Percentiles rank a stretch among this genome's conserved stretches.
Conservation (phyloP, 2,113 vertebrate species). For the Callocephalon fimbriatum region DNA sequence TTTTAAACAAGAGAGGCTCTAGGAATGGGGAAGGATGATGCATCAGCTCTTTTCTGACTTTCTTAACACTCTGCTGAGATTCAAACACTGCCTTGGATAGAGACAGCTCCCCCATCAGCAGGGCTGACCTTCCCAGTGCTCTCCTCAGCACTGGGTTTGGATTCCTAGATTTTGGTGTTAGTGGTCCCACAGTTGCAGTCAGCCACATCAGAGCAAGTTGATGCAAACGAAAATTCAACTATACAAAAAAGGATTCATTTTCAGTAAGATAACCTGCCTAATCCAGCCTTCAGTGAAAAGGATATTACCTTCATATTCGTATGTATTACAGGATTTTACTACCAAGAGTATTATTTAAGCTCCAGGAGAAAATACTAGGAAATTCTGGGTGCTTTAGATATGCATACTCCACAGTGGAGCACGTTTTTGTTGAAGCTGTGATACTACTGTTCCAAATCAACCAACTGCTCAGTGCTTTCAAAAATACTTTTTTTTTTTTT, state of each 20-base stretch:
- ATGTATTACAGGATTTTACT: background rate
- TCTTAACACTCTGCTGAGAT: background rate
- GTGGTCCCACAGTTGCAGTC: background rate
- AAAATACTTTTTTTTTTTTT: background rate
- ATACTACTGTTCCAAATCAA: background rate
- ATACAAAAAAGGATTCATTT: background rate
- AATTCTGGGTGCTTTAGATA: background rate
- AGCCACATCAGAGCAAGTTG: rapidly evolving
- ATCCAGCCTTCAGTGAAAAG: background rate
- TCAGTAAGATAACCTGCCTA: background rate
- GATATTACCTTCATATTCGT: background rate
- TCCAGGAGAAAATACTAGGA: background rate
- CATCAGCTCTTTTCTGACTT: background rate
- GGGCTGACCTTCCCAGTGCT: background rate
- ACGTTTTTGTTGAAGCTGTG: background rate
- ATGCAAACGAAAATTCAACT: background rate
- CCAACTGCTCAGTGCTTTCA: background rate
- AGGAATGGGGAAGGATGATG: background rate
- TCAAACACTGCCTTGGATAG: background rate
- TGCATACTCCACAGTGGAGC: background rate
- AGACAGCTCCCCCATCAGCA: background rate
- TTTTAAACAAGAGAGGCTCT: background rate
- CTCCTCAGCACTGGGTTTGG: background rate
- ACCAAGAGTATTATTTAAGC: background rate
- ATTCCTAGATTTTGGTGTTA: rapidly evolving